Evolutionary conservation across 2,113 vertebrate genomes (phyloP), one percentile per base, ranked within the genome.

Genomic region (Nothobranchius kuhntae): DNA sequence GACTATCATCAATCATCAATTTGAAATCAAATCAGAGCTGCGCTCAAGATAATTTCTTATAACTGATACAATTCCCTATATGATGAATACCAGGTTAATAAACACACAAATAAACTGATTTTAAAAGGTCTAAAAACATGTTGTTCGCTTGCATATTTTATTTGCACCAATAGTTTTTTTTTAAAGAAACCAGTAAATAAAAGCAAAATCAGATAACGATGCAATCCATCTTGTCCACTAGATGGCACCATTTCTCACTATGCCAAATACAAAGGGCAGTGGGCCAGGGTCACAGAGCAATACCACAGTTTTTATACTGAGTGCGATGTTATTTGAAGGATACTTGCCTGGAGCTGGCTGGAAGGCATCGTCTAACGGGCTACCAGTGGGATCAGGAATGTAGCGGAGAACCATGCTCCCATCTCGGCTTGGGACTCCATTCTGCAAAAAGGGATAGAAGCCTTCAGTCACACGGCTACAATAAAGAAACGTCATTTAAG

Each of bases 351-450:
- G 95, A 8, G 86, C 92, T 1, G 97, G 95, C 71, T 94, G 93
- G 86, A 99, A 99, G 11, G 91, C 83, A 0, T 95, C 89, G 0
- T 96, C 94, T 9, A 94, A 62, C 73, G 81, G 89, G 54, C 89
- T 94, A 50, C 96, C 95, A 0, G 98, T 99, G 54, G 98, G 98
- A 75, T 99, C 98, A 0, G 96, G 95, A 70, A 96, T 97, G 53
- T 99, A 99, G 24, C 97, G 92, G 70, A 96, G 94, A 38, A 96
- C 76, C 46, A 95, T 75, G 80, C 94, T 95, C 65, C 98, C 95
- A 65, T 96, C 97, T 75, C 94, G 93, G 74, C 90, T 82, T 0
- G 93, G 93, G 13, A 91, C 86, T n/a, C 90, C 94, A 68, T 95
- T 94, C 87, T 93, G 75, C 47, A 60, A 86, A 13, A 63, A 30